phyloP scores from a whole-genome alignment of 1,140 invertebrate species.

The Procambarus clarkii region DNA sequence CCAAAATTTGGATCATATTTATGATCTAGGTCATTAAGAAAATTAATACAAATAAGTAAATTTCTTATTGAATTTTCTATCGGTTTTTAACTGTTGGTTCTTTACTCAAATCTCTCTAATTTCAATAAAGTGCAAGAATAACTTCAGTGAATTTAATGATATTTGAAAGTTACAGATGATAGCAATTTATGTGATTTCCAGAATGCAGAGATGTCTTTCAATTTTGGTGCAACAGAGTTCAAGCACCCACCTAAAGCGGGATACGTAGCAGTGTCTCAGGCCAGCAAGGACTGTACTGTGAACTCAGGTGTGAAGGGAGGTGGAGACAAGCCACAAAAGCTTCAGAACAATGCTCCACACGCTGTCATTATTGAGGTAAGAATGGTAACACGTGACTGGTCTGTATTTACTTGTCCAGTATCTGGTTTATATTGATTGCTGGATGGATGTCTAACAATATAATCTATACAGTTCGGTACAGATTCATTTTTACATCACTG shows the following conservation, averaged over 20 bases:
- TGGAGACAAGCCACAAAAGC: constrained; percentile 75
- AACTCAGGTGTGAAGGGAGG: constrained; percentile 80
- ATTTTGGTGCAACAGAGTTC: constrained; percentile 94
- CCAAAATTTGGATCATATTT: too few species aligned
- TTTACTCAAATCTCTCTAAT: too few species aligned
- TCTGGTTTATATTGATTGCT: background rate
- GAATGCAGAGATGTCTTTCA: constrained; percentile 98
- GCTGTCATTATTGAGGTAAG: constrained; percentile 93
- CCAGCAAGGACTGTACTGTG: constrained; percentile 81
- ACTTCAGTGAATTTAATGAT: too few species aligned
- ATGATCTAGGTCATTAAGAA: too few species aligned
- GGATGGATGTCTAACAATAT: background rate
- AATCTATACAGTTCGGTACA: background rate
- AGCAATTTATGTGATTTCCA: constrained; percentile 73
- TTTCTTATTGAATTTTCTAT: too few species aligned
- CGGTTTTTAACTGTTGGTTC: too few species aligned
- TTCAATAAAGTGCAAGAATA: too few species aligned
- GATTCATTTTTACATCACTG: too few species aligned
- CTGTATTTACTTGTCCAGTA: background rate
- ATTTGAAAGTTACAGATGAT: background rate
- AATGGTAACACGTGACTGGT: background rate
- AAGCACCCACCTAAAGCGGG: constrained; percentile 85
- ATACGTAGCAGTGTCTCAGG: constrained; percentile 83
- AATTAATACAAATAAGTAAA: too few species aligned
- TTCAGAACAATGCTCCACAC: constrained; percentile 87